phyloP scores from a whole-genome alignment of 2,888 invertebrate species.

The Hyles lineata region DNA sequence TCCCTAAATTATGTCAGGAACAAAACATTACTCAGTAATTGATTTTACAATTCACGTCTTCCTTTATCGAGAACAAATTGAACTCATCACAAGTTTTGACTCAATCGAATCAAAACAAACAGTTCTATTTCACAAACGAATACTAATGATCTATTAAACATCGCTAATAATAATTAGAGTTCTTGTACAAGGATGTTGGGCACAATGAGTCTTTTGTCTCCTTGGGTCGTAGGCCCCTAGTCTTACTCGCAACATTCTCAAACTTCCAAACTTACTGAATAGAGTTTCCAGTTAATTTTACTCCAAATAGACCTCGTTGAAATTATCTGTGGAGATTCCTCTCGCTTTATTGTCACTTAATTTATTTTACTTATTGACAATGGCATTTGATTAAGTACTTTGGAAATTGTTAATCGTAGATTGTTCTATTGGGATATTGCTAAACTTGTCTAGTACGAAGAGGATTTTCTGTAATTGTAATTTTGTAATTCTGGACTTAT shows the following conservation, averaged over 20 bases:
- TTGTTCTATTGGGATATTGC: not conserved
- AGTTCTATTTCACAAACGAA: slow-evolving; percentile 17
- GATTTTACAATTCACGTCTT: not conserved
- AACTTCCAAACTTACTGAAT: slow-evolving; percentile 71
- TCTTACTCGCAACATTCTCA: slow-evolving; percentile 64
- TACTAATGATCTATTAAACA: slow-evolving; percentile 48
- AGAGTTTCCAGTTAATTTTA: slow-evolving; percentile 70
- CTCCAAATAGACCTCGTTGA: slow-evolving; percentile 61
- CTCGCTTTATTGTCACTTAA: slow-evolving; percentile 26
- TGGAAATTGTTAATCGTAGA: not conserved
- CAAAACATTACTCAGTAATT: not conserved
- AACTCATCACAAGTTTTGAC: not conserved
- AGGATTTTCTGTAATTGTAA: not conserved
- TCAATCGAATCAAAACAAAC: slow-evolving; percentile 1
- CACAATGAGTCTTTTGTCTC: slow-evolving; percentile 64
- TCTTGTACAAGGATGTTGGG: slow-evolving; percentile 47
- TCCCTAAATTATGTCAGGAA: too few species aligned
- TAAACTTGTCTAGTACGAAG: too few species aligned
- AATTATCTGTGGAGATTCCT: slow-evolving; percentile 40
- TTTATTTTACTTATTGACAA: slow-evolving; percentile 28
- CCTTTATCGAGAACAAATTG: not conserved
- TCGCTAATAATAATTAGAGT: slow-evolving; percentile 55
- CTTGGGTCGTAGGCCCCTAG: slow-evolving; percentile 41
- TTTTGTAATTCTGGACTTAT: not conserved
- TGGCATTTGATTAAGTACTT: slow-evolving; percentile 20